Evolutionary conservation across 2,113 vertebrate species (phyloP).

Genomic region (Muntiacus muntjak): DNA sequence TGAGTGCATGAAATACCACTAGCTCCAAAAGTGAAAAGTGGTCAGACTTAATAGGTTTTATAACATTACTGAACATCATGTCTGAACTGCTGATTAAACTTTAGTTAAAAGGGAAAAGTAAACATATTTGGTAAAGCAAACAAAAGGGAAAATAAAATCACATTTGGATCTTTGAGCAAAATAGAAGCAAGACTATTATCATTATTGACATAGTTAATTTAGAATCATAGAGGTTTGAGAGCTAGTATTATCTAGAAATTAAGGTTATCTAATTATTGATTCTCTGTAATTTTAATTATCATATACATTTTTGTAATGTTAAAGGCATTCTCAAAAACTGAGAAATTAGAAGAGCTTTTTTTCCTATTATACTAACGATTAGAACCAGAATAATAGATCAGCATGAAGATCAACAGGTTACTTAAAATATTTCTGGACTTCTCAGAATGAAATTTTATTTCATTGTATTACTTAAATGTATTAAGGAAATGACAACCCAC

Average conservation of each 20-base stretch:
- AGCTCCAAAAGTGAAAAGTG: background rate
- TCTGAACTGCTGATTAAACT: background rate
- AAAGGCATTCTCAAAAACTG: background rate
- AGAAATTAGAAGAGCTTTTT: background rate
- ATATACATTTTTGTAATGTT: background rate
- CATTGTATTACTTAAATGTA: background rate
- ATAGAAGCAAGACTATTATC: background rate
- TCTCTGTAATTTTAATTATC: background rate
- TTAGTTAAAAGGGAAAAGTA: conserved; percentile 31
- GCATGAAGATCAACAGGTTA: background rate
- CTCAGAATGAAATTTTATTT: background rate
- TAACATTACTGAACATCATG: background rate
- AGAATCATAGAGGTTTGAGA: background rate
- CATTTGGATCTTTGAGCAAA: background rate
- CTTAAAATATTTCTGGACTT: background rate
- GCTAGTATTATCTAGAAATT: background rate
- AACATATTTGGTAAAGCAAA: conserved; percentile 9
- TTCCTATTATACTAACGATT: background rate
- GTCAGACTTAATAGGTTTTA: background rate
- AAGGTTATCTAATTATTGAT: background rate
- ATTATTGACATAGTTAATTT: background rate
- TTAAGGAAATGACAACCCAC: background rate
- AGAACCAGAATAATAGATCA: background rate
- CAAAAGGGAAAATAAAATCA: background rate
- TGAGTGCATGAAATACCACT: background rate